Evolutionary conservation across 2,797 vertebrate species (phyloP).

Genomic region (Caiman crocodilus): DNA sequence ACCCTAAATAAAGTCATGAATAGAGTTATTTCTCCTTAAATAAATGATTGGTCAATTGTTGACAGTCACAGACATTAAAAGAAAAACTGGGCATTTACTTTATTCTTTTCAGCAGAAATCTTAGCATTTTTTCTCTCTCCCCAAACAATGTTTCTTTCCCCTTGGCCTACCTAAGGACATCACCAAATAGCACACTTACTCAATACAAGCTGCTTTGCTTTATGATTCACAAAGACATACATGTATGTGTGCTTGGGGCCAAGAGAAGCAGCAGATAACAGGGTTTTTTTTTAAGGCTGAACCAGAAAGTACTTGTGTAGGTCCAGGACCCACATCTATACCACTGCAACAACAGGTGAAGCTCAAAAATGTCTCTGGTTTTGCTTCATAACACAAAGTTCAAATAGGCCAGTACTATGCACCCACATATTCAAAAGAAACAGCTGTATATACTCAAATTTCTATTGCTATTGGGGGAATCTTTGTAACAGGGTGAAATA

Average conservation of each 20-base stretch:
- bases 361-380: no score
- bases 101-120: neutral
- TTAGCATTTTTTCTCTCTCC: rapidly evolving
- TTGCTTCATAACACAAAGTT: no score
- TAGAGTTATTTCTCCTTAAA: neutral
- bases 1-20: neutral
- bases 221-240: neutral
- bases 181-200: neutral
- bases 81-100: neutral
- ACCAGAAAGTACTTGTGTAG: no score
- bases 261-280: no score
- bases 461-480: no score
- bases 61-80: neutral
- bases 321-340: no score
- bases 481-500: no score
- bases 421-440: no score
- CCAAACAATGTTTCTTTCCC: neutral
- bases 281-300: no score
- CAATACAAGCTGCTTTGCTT: neutral
- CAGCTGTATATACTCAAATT: no score
- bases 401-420: no score
- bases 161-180: neutral
- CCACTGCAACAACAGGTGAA: no score
- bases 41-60: neutral
- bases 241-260: neutral